Base-by-base conservation (phyloP, 2,888 invertebrate species). In the Amblyteles armatorius region DNA sequence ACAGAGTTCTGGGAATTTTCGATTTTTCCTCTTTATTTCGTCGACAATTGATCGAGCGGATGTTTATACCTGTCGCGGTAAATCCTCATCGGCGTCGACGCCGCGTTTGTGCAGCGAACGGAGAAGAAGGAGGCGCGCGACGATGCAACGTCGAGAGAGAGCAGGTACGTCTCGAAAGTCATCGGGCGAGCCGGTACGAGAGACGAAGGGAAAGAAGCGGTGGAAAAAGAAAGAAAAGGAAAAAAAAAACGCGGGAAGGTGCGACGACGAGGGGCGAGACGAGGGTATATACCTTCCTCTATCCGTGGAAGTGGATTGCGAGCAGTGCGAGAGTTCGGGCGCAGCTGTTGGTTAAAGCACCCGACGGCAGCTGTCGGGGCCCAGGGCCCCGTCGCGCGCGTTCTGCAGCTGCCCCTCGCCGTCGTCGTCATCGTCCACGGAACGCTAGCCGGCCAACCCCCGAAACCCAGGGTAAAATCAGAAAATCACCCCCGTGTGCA, bases 271-370 rank as follows among this genome's bases (percentile, higher is more conserved):
- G 67, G 50, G 77, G 55, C 65, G 79, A 79, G 77, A 57, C 50
- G 72, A 60, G 77, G 68, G 80, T 57, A 60, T 13, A 63, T 63
- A 63, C 33, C 63, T 63, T 63, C 29, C 63, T 63, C 57, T 74
- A 68, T 80, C 65, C 68, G 81, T 85, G 86, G 85, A 79, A 85
- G 86, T 87, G 79, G 65, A 80, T 79, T 71, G 79, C 68, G 57
- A 26, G 57, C 57, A 57, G 57, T 57, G 57, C 77, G 86, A 87
- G 88, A 87, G 88, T 88, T 88, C 81, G 77, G 87, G 88, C 86
- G 93, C 93, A 93, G 93, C 93, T 93, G 93, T 93, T 92, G 90
- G 92, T 92, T 93, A 93, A 93, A 93, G 93, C 92, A 91, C 93
- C 92, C 91, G 90, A 89, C 83, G 83, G 92, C 92, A 92, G 92